Evolutionary conservation across 2,888 invertebrate species (phyloP).

Genomic region (Hemaris fuciformis): DNA sequence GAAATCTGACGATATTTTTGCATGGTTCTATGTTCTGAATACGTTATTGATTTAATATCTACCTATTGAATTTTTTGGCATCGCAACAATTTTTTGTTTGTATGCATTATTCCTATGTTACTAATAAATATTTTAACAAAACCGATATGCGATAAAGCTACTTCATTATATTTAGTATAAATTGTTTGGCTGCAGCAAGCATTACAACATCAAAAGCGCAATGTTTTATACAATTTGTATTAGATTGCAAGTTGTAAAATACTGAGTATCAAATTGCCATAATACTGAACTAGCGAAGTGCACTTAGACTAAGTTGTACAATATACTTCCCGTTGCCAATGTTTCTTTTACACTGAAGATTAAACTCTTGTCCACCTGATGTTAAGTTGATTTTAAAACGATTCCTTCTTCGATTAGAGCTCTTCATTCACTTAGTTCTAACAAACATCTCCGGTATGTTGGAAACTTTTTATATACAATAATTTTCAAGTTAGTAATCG

Average conservation of each 20-base stretch:
- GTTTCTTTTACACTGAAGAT: background rate
- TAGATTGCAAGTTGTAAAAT: background rate
- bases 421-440: background rate
- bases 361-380: background rate
- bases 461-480: background rate
- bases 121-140: too few species aligned
- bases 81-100: background rate
- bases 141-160: too few species aligned
- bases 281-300: background rate
- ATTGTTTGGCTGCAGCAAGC: background rate
- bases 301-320: background rate
- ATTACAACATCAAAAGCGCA: background rate
- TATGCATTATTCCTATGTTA: too few species aligned
- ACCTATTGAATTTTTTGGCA: too few species aligned
- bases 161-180: too few species aligned
- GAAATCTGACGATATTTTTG: background rate
- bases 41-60: background rate
- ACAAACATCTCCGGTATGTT: background rate
- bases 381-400: background rate
- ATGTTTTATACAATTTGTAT: background rate
- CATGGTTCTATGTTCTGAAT: background rate
- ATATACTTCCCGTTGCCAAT: background rate
- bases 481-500: background rate
- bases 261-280: background rate
- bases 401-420: background rate